Base-by-base conservation (phyloP, 2,797 vertebrate species). In the Oreonectes daqikongensis region DNA sequence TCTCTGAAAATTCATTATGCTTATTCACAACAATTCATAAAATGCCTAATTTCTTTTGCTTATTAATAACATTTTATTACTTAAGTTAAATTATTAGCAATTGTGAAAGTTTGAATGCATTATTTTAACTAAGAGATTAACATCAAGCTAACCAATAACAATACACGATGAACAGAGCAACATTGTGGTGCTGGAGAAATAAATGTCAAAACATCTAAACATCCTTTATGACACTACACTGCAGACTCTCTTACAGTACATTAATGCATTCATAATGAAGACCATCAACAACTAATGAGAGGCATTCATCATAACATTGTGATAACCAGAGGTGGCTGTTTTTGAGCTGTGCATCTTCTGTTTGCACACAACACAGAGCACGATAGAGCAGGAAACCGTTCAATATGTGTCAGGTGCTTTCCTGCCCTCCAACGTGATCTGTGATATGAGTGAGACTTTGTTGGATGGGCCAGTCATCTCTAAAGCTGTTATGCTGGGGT, bases 381-480 rank as follows among this genome's bases (percentile, higher is more conserved):
- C 50, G n/a, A 35, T 17, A 46, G 40, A 17, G 26, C 52, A 71
- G 26, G 30, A 46, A 42, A n/a, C 15, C 26, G 28, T 59, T 64
- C 42, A 44, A 68, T 68, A 65, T 67, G 26, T 24, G 26, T 59
- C 8, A 24, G 5, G 15, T 1, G 52, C 44, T 5, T 22, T 38
- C 26, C 6, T 15, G 46, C 48, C 7, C 57, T 53, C 53, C 32
- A 22, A 35, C 12, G 1, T 35, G 44, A 85, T 79, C 44, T 72
- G 63, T 53, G 32, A 69, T 70, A 53, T 48, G 55, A 32, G 32
- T 38, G 46, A 52, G 40, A 60, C 44, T 68, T 71, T 30, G 20
- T 48, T 78, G 30, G 46, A 59, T 52, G 69, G 66, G 57, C 15
- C 44, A 76, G 60, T 26, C 61, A 77, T 72, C 72, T 77, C 60